Evolutionary conservation across 2,113 vertebrate genomes (phyloP).

Genomic region (Lepidothrix coronata): DNA sequence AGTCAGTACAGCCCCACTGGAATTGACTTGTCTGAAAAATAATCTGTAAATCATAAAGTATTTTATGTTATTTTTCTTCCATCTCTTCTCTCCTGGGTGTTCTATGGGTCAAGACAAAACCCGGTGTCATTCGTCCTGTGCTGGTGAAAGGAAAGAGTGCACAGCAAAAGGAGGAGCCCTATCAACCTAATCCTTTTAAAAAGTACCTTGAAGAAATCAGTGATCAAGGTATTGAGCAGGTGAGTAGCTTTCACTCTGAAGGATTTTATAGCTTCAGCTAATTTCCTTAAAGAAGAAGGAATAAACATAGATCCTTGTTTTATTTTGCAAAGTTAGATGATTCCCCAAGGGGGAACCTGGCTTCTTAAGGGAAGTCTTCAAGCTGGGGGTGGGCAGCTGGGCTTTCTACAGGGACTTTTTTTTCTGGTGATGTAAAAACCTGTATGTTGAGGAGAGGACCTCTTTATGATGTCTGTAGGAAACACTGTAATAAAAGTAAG

Average conservation of each 20-base stretch:
- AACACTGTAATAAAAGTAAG: not conserved
- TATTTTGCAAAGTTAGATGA: not conserved
- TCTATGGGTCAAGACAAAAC: conserved; percentile 81
- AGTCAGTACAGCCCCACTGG: not conserved
- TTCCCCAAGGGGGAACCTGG: accelerated
- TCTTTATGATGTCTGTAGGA: not conserved
- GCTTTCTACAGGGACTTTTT: not conserved
- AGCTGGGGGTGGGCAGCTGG: not conserved
- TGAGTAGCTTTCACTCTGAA: conserved; percentile 44
- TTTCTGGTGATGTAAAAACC: not conserved
- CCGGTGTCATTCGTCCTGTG: conserved; percentile 86
- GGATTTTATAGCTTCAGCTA: not conserved
- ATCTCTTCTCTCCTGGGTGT: not conserved
- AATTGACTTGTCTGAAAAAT: not conserved
- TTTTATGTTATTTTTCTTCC: not conserved
- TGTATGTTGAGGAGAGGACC: not conserved
- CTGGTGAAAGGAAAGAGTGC: conserved; percentile 76
- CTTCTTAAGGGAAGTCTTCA: not conserved
- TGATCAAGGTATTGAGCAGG: conserved; percentile 72
- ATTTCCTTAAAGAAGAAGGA: not conserved
- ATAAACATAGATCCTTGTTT: not conserved
- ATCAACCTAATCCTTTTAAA: conserved; percentile 80
- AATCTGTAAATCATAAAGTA: not conserved
- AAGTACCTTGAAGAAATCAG: conserved; percentile 72
- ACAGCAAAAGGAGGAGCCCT: conserved; percentile 72